Evolutionary conservation across 2,113 vertebrate genomes (phyloP), one percentile per base, ranked within the genome.

Genomic region (Marcusenius ussheri): DNA sequence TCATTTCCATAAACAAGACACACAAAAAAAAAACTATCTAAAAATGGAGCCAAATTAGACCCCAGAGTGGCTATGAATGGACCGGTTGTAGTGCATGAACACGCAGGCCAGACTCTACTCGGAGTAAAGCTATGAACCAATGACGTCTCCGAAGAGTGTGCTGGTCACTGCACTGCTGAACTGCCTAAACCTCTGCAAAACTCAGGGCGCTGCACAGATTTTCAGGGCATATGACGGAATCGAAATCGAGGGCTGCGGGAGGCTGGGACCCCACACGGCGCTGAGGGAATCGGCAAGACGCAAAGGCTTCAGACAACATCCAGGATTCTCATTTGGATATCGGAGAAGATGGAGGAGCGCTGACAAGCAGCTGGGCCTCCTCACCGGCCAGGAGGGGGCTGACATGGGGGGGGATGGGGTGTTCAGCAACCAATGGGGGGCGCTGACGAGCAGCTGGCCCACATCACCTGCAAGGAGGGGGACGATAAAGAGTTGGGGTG

Each of bases 161-260:
- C 46, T 62, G 66, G 85, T 83, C 89, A 88, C 84, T 89, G 89
- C 86, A 46, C 84, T 89, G 62, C 51, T 89, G 89, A 83, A 46
- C 84, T 89, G 62, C 51, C 47, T 47, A 87, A 90, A 91, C 90
- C 85, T 89, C 91, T 56, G 51, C 50, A 89, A 47, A 90, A 90
- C 83, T 89, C 35, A 4, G 21, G 84, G 84, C 84, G 58, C 46
- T 85, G 46, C 87, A 47, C 47, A 91, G 62, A 89, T 90, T 90
- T 90, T 91, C 77, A 90, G 86, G 85, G 87, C 88, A 91, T 85
- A 91, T 86, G 84, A 91, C 89, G 89, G 47, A 50, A 24, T 5
- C 74, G 80, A 89, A 89, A 70, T 49, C 46, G 11, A 6, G 87
- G 24, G 56, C 27, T 19, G 35, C 70, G 42, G 74, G 70, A 5